These are phyloP conservation scores for Euglossa dilemma DNA, from an alignment of 1,140 invertebrate genomes.

Conservation along the genomic window DNA sequence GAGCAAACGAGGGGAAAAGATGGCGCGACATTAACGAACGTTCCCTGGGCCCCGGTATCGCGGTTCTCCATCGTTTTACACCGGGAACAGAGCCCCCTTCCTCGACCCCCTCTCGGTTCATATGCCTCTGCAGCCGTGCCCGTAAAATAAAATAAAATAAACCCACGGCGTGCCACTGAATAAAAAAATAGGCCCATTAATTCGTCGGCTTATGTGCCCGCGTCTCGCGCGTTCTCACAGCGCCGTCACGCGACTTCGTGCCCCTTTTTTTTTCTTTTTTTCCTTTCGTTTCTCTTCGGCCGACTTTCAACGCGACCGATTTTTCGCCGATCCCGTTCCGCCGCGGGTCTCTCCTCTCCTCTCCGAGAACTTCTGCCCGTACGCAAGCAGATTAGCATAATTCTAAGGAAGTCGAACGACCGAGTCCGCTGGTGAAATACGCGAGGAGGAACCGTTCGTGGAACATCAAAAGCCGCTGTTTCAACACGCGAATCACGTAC, in stretches of 20 bases:
- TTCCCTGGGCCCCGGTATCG: slow-evolving; percentile 46
- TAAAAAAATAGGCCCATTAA: slow-evolving; percentile 74
- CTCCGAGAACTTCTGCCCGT: neutral
- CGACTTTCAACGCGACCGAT: neutral
- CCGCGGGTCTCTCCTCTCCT: neutral
- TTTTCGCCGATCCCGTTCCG: neutral
- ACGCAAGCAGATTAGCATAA: slow-evolving; percentile 57
- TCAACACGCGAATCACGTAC: slow-evolving; percentile 43
- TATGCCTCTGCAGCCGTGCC: slow-evolving; percentile 25
- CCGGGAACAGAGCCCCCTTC: too few relatives aligned
- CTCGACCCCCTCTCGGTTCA: too few relatives aligned
- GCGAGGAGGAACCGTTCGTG: slow-evolving; percentile 5
- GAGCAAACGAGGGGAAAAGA: slow-evolving; percentile 14
- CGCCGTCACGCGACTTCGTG: slow-evolving; percentile 59
- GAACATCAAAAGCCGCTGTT: slow-evolving; percentile 5
- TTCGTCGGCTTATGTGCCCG: slow-evolving; percentile 68
- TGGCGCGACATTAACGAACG: slow-evolving; percentile 60
- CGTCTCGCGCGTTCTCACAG: slow-evolving; percentile 62
- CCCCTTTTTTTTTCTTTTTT: too few relatives aligned
- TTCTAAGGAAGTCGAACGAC: slow-evolving; percentile 35
- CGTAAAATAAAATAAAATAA: slow-evolving; percentile 66
- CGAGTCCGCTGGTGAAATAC: slow-evolving; percentile 21
- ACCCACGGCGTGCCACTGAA: slow-evolving; percentile 49
- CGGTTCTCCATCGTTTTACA: slow-evolving; percentile 55
- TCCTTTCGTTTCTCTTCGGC: too few relatives aligned